Conservation (phyloP, 2,113 vertebrate species). For the Sardina pilchardus region DNA sequence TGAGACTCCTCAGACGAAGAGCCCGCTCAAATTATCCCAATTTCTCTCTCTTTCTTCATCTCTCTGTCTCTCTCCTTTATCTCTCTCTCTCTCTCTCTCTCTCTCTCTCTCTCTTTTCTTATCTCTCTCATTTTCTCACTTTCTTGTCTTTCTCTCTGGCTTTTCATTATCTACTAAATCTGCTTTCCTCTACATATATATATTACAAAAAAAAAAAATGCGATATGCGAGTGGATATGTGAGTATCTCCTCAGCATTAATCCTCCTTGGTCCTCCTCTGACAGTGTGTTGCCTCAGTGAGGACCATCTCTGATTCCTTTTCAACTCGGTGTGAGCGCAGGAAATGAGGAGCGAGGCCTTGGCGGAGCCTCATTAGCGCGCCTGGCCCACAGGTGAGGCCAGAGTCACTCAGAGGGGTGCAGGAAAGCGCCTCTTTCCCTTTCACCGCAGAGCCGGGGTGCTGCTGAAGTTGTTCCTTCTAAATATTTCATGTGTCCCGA, state of each 20-base stretch:
- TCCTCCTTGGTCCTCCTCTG: constrained; percentile 66
- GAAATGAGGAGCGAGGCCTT: constrained; percentile 55
- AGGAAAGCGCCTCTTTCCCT: constrained; percentile 46
- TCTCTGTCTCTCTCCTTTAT: background rate
- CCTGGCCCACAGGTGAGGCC: constrained; percentile 57
- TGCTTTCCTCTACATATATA: background rate
- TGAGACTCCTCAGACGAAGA: constrained; percentile 44
- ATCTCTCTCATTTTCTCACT: constrained; percentile 20
- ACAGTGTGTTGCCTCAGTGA: constrained; percentile 60
- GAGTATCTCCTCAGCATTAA: constrained; percentile 48
- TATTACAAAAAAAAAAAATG: background rate
- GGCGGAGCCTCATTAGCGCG: constrained; percentile 60
- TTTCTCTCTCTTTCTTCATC: constrained; percentile 28
- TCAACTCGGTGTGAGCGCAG: constrained; percentile 59
- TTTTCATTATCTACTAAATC: background rate
- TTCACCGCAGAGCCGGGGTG: constrained; percentile 5
- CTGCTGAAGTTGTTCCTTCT: background rate
- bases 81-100: background rate
- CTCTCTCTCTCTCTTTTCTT: constrained; percentile 27
- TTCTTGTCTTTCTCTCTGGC: constrained; percentile 19
- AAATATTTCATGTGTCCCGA: background rate
- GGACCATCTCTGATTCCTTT: constrained; percentile 67
- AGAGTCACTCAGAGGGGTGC: constrained; percentile 53
- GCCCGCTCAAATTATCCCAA: constrained; percentile 58
- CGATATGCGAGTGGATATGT: background rate